Evolutionary conservation across 2,113 vertebrate species (phyloP).

Genomic region (Callipepla squamata): DNA sequence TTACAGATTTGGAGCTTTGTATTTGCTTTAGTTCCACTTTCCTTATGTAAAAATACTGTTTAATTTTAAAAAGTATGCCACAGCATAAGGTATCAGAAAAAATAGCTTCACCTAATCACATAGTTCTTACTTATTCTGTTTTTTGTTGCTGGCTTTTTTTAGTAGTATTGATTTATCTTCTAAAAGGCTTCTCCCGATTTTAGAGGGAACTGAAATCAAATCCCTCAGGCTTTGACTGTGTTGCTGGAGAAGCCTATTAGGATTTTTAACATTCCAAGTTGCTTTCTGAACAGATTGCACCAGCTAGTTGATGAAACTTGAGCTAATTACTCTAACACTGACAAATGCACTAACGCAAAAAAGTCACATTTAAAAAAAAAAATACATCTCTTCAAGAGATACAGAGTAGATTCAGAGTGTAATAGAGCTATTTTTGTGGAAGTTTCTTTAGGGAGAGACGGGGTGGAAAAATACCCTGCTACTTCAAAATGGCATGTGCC

Average conservation of each 20-base stretch:
- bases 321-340: slow-evolving; percentile 84
- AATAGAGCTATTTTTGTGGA: slow-evolving; percentile 54
- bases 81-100: not conserved
- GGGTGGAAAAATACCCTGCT: not conserved
- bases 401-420: slow-evolving; percentile 67
- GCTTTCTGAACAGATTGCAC: slow-evolving; percentile 81
- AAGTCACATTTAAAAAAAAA: slow-evolving; percentile 69
- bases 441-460: not conserved
- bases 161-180: slow-evolving; percentile 1
- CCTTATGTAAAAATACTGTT: not conserved
- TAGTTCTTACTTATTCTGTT: not conserved
- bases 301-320: slow-evolving; percentile 80
- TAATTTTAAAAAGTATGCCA: not conserved
- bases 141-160: not conserved
- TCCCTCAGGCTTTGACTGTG: slow-evolving; percentile 39
- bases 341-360: slow-evolving; percentile 77
- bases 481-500: not conserved
- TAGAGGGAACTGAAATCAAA: slow-evolving; percentile 37
- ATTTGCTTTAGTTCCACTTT: not conserved
- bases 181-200: slow-evolving; percentile 30
- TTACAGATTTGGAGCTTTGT: not conserved
- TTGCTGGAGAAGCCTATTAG: slow-evolving; percentile 62
- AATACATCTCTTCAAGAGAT: slow-evolving; percentile 71
- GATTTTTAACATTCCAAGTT: slow-evolving; percentile 76
- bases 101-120: not conserved